Conservation (phyloP, 2,888 invertebrate genomes). For the Macaria notata region DNA sequence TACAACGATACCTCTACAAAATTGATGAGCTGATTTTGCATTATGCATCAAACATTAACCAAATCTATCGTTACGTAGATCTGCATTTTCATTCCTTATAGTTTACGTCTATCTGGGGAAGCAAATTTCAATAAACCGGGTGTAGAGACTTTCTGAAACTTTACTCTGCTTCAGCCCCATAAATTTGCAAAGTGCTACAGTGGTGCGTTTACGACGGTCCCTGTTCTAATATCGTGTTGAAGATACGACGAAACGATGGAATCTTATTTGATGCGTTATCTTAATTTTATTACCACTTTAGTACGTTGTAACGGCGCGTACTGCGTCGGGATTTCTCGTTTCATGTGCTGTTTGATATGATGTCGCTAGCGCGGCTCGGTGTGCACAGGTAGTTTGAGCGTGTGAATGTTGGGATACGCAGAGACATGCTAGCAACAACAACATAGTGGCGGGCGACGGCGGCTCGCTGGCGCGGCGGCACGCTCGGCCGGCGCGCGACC, state of each 20-base stretch:
- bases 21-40: too few species aligned
- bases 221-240: slow-evolving; percentile 18
- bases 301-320: slow-evolving; percentile 42
- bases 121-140: slow-evolving; percentile 23
- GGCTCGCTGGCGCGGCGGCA: slow-evolving; percentile 76
- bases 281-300: slow-evolving; percentile 42
- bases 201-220: slow-evolving; percentile 35
- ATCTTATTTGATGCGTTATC: slow-evolving; percentile 17
- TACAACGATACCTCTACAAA: too few species aligned
- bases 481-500: slow-evolving; percentile 66
- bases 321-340: slow-evolving; percentile 15
- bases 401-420: slow-evolving; percentile 76
- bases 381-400: slow-evolving; percentile 72
- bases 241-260: slow-evolving; percentile 18
- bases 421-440: slow-evolving; percentile 84
- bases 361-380: slow-evolving; percentile 42
- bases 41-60: slow-evolving; percentile 3
- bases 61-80: slow-evolving; percentile 11
- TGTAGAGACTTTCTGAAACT: slow-evolving; percentile 24
- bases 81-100: slow-evolving; percentile 8
- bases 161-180: slow-evolving; percentile 55
- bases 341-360: slow-evolving; percentile 21
- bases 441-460: slow-evolving; percentile 78
- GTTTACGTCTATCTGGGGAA: slow-evolving; percentile 9
- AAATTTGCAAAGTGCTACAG: slow-evolving; percentile 49